phyloP scores from a whole-genome alignment of 2,113 vertebrate genomes.

The Petromus typicus region DNA sequence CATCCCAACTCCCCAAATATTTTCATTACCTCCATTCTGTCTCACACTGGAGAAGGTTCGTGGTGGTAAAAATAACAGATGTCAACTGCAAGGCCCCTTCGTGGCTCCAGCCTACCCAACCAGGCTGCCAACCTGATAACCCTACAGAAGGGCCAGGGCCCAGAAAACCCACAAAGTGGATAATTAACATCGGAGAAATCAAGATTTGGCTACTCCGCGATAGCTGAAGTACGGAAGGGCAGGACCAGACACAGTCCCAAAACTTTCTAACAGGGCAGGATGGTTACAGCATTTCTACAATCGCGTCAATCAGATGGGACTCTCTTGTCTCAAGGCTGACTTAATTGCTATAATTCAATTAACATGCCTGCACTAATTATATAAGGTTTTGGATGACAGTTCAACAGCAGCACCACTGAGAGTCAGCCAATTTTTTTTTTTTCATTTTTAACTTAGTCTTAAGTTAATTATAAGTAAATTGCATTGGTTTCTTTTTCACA shows the following conservation, averaged over 20 bases:
- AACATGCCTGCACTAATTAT: constrained; percentile 81
- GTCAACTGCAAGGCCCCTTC: background rate
- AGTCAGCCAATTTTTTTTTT: constrained; percentile 55
- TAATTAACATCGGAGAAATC: constrained; percentile 68
- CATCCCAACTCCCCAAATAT: background rate
- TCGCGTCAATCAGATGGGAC: constrained; percentile 64
- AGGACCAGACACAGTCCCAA: constrained; percentile 31
- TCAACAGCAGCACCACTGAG: constrained; percentile 62
- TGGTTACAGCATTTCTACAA: background rate
- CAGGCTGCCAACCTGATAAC: background rate
- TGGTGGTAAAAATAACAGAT: constrained; percentile 41
- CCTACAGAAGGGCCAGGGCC: background rate
- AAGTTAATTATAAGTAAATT: constrained; percentile 74
- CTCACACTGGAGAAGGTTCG: constrained; percentile 36
- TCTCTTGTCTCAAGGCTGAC: constrained; percentile 68
- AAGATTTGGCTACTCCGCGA: constrained; percentile 31
- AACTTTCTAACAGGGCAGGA: constrained; percentile 37
- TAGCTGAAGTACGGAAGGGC: constrained; percentile 22
- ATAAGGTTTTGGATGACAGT: constrained; percentile 71
- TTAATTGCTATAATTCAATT: constrained; percentile 81
- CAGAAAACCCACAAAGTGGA: constrained; percentile 57
- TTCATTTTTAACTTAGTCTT: constrained; percentile 72
- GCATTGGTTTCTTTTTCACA: constrained; percentile 60
- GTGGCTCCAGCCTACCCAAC: background rate
- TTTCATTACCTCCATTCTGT: constrained; percentile 48